Base-by-base conservation (phyloP, 2,797 vertebrate genomes). In the Tapirus indicus region DNA sequence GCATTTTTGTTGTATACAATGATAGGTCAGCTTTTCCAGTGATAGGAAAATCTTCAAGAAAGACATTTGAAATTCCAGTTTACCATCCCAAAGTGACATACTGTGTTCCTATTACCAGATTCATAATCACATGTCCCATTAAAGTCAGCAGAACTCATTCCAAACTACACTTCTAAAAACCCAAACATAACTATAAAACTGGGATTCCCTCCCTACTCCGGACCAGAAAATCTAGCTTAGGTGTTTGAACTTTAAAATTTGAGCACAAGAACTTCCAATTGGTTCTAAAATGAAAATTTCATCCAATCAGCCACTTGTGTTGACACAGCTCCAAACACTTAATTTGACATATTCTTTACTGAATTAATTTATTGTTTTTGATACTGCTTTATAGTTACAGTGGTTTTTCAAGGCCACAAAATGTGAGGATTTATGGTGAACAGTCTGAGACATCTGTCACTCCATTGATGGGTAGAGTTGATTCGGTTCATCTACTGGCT, bases 21-120 rank as follows among this genome's bases (percentile, higher is more conserved):
- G 74, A 35, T 96, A 97, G 78, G 11, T 71, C n/a, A 74, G 0
- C 25, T 95, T 98, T 97, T 93, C 32, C 88, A 32, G 6, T 72
- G 0, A 66, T n/a, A 94, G 2, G 71, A 94, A 97, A 88, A 75
- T 88, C 89, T 13, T 14, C 66, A 91, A 66, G 56, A 85, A 89
- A 92, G 71, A 29, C 60, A 89, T 4, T 52, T 92, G 52, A 82
- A 97, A 16, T 95, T 83, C 52, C 5, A 58, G 10, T 10, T 95
- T 97, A 92, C 35, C 71, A 20, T 88, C 32, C 58, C 80, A 90
- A 25, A 4, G 91, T 14, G 5, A 44, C 71, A 93, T 32, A 44
- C 82, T 93, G 75, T 64, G 94, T 96, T 52, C 95, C 92, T 95
- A 5, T 72, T 93, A 52, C 44, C n/a, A 80, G 14, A 56, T 47